Conservation (phyloP, 2,888 invertebrate species). For the Cephus runcator region DNA sequence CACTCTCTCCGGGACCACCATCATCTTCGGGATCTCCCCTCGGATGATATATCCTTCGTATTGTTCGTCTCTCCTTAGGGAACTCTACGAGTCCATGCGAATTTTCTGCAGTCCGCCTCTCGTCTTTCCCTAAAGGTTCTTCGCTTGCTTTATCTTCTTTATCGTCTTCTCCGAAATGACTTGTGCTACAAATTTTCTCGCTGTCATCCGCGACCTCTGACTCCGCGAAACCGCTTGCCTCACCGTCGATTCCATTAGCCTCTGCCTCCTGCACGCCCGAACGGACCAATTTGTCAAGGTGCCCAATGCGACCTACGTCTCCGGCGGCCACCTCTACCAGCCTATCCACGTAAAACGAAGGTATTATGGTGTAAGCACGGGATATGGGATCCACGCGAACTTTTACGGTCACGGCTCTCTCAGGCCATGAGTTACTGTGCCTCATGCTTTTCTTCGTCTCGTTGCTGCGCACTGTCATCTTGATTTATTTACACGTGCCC, state of each 20-base stretch:
- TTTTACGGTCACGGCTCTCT: slow-evolving; percentile 47
- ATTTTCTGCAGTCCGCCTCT: not conserved
- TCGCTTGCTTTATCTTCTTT: not conserved
- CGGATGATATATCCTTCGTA: not conserved
- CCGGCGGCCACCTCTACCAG: not conserved
- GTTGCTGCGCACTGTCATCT: slow-evolving; percentile 37
- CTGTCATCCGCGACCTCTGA: not conserved
- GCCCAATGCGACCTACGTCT: not conserved
- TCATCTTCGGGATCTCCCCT: not conserved
- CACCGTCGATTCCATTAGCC: not conserved
- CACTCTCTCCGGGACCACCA: not conserved
- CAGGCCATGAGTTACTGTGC: slow-evolving; percentile 56
- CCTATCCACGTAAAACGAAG: not conserved
- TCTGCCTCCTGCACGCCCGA: not conserved
- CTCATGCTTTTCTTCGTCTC: slow-evolving; percentile 38
- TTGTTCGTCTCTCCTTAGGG: not conserved
- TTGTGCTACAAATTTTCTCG: not conserved
- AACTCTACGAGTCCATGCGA: not conserved
- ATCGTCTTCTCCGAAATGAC: not conserved
- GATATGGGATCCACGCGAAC: slow-evolving; percentile 51
- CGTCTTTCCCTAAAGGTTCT: not conserved
- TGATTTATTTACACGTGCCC: not conserved
- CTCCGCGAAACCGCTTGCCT: not conserved
- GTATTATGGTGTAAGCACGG: slow-evolving; percentile 50
- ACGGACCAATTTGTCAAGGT: not conserved